A percentile compares a stretch with the other conserved stretches of the same genome.
These are phyloP conservation scores for rat (Rattus norvegicus) DNA, from an alignment of 2,113 vertebrate species.

Conservation along the genomic window GRCr8 NC_086022.1:97786001-97786500, in stretches of 20 bases:
- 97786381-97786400: neutral
- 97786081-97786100: neutral
- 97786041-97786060: neutral
- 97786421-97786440: neutral
- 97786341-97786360: neutral
- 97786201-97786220: neutral
- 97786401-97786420: neutral
- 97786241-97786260: conserved; percentile 1
- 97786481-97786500: neutral
- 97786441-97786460: neutral
- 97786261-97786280: neutral
- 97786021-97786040: neutral
- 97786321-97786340: neutral
- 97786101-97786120: neutral
- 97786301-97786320: neutral
- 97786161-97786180: neutral
- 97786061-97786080: neutral
- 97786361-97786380: neutral
- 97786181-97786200: neutral
- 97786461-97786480: neutral
- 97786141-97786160: neutral
- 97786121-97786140: neutral
- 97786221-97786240: neutral
- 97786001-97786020: neutral
- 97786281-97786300: neutral